A percentile compares a stretch with the other conserved stretches of the same genome.
phyloP scores from a whole-genome alignment of 2,113 vertebrate species.

The Prunella himalayana region DNA sequence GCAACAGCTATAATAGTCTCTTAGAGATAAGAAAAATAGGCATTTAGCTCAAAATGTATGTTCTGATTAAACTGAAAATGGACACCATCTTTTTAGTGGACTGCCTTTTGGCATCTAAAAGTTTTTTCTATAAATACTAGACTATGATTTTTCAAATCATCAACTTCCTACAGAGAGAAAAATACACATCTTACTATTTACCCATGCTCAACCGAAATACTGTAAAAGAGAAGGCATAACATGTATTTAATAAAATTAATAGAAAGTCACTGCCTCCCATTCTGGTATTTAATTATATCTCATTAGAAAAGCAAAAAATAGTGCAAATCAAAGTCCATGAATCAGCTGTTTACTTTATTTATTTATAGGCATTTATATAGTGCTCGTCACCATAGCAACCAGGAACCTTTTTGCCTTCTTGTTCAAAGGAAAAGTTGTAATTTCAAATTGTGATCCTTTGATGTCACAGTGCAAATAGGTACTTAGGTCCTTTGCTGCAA shows the following conservation, averaged over 20 bases:
- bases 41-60: not conserved
- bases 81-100: not conserved
- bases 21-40: not conserved
- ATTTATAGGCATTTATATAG: conserved; percentile 44
- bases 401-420: not conserved
- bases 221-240: not conserved
- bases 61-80: not conserved
- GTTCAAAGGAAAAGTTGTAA: conserved; percentile 24
- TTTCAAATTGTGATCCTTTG: conserved; percentile 5
- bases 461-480: not conserved
- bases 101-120: not conserved
- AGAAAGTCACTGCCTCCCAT: not conserved
- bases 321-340: conserved; percentile 24
- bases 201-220: not conserved
- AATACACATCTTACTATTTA: not conserved
- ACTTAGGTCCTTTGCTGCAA: not conserved
- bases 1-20: not conserved
- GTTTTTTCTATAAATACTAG: not conserved
- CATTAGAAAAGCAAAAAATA: conserved; percentile 39
- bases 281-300: conserved; percentile 10
- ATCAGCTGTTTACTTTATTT: conserved; percentile 50
- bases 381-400: conserved; percentile 4
- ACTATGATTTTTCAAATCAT: not conserved
- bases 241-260: not conserved
- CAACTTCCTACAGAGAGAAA: not conserved